Percentiles rank a stretch among this genome's conserved stretches.
Evolutionary conservation across 2,113 vertebrate genomes (phyloP).

Genomic region (Grammomys surdaster): DNA sequence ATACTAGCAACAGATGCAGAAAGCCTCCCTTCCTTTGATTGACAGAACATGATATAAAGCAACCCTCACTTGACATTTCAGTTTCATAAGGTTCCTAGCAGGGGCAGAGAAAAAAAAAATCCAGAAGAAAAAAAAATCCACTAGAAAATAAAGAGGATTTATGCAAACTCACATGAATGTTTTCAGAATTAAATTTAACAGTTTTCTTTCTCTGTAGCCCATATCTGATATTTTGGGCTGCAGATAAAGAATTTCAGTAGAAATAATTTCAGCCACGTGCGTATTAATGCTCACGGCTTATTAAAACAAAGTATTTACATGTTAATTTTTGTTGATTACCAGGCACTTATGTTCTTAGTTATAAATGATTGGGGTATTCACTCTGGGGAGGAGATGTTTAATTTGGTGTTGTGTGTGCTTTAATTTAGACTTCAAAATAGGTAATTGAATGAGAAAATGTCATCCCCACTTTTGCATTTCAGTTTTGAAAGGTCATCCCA

Average conservation of each 20-base stretch:
- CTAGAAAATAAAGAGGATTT: constrained; percentile 87
- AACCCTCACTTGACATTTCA: constrained; percentile 93
- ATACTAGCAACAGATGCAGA: constrained; percentile 92
- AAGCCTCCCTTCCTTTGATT: constrained; percentile 91
- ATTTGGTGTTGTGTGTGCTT: constrained; percentile 75
- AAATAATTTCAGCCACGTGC: constrained; percentile 72
- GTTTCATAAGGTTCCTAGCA: constrained; percentile 89
- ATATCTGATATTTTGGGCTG: constrained; percentile 75
- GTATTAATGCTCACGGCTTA: constrained; percentile 83
- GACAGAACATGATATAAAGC: constrained; percentile 92
- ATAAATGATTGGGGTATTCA: constrained; percentile 80
- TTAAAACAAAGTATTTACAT: constrained; percentile 83
- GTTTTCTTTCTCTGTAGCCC: constrained; percentile 76
- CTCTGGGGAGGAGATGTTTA: constrained; percentile 79
- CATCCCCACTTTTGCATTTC: constrained; percentile 76
- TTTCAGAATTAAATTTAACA: constrained; percentile 82
- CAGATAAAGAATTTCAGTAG: constrained; percentile 80
- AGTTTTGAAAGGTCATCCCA: constrained; percentile 75
- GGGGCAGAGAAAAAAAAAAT: constrained; percentile 71
- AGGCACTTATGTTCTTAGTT: constrained; percentile 75
- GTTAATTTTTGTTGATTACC: constrained; percentile 82
- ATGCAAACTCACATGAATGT: constrained; percentile 85
- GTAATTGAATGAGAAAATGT: constrained; percentile 77
- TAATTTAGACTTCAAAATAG: constrained; percentile 80
- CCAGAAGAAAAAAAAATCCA: constrained; percentile 84